These are phyloP conservation scores for Picathartes gymnocephalus DNA, from an alignment of 2,113 vertebrate species.

Conservation along the genomic window DNA sequence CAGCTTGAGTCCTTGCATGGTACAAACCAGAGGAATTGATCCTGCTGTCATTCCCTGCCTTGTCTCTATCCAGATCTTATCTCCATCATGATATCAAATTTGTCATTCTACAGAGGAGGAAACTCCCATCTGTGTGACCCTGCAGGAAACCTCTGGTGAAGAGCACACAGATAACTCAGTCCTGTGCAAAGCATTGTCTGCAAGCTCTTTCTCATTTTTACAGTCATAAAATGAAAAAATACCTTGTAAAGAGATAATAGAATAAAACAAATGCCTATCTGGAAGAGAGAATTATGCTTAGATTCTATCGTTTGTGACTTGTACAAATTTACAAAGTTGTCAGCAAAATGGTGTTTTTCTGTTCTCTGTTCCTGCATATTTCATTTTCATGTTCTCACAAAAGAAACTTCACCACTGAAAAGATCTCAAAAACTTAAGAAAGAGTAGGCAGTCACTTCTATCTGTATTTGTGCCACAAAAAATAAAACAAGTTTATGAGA, in stretches of 20 bases:
- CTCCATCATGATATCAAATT: not conserved
- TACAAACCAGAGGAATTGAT: not conserved
- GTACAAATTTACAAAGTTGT: not conserved
- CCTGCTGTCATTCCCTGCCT: not conserved
- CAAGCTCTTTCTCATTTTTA: not conserved
- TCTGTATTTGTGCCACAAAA: not conserved
- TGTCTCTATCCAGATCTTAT: not conserved
- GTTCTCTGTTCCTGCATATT: not conserved
- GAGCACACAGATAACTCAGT: not conserved
- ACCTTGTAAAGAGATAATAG: not conserved
- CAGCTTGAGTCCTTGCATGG: accelerated
- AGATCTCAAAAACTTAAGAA: not conserved
- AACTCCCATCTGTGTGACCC: not conserved
- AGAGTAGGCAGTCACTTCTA: not conserved
- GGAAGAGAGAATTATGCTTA: not conserved
- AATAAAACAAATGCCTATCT: not conserved
- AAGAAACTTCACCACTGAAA: not conserved
- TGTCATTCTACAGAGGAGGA: not conserved
- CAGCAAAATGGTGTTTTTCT: not conserved
- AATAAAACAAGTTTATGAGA: not conserved
- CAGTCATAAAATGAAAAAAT: not conserved
- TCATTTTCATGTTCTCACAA: not conserved
- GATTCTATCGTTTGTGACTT: not conserved
- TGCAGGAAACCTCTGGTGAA: not conserved
- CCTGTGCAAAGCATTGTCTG: not conserved